Evolutionary conservation across 2,113 vertebrate species (phyloP).

Genomic region (Cinclus cinclus): DNA sequence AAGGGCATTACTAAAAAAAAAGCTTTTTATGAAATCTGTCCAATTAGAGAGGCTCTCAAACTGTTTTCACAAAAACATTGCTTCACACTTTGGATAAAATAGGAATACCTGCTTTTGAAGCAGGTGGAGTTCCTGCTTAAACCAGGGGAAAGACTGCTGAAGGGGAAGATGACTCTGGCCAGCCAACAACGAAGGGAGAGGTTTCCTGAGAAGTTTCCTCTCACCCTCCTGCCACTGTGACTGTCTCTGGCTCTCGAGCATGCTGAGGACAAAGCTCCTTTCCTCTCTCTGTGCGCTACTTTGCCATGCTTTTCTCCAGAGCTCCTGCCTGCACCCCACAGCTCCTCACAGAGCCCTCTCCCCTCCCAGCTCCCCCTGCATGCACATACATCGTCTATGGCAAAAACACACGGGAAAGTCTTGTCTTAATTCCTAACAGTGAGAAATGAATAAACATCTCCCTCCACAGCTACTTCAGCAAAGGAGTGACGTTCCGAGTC

Average conservation of each 20-base stretch:
- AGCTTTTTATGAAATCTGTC: not conserved
- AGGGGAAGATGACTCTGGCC: not conserved
- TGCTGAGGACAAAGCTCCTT: not conserved
- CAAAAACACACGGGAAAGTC: not conserved
- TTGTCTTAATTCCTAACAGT: not conserved
- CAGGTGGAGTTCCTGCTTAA: not conserved
- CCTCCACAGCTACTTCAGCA: not conserved
- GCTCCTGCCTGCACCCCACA: too few relatives aligned
- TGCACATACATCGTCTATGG: not conserved
- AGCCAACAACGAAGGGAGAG: rapidly evolving
- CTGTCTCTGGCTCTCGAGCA: not conserved
- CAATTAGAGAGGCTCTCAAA: not conserved
- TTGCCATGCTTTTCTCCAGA: not conserved
- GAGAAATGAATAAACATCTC: not conserved
- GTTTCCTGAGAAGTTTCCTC: too few relatives aligned
- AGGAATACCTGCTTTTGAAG: not conserved
- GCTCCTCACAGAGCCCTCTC: rapidly evolving
- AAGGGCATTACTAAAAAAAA: not conserved
- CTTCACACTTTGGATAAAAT: not conserved
- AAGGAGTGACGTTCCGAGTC: not conserved
- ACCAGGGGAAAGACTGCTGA: not conserved
- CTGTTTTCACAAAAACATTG: not conserved
- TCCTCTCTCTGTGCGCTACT: not conserved
- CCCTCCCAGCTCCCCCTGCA: not conserved
- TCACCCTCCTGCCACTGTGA: rapidly evolving